Evolutionary conservation across 2,113 vertebrate species (phyloP).

Genomic region (Falcunculus frontatus): DNA sequence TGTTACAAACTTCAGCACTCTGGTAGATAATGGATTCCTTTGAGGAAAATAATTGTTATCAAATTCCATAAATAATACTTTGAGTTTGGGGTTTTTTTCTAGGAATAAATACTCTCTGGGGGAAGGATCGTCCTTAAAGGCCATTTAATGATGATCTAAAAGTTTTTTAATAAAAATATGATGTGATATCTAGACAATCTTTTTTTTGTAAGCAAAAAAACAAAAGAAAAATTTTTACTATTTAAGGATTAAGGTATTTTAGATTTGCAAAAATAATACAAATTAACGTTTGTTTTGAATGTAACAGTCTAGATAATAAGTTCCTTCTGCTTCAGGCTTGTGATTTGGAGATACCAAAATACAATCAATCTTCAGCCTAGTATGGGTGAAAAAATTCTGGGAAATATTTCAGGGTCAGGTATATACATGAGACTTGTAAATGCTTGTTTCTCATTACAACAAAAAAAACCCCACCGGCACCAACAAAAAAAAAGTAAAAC

Average conservation of each 20-base stretch:
- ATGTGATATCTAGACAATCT: neutral
- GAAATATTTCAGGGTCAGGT: neutral
- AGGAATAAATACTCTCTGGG: neutral
- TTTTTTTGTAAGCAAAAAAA: neutral
- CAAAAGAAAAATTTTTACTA: neutral
- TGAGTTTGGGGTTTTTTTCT: fast-evolving
- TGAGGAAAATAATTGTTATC: neutral
- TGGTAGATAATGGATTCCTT: neutral
- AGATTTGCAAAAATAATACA: neutral
- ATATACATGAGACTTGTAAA: neutral
- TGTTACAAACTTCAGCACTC: neutral
- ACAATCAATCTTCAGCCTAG: neutral
- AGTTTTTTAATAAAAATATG: neutral
- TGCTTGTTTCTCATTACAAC: neutral
- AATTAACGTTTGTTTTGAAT: neutral
- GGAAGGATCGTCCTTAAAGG: neutral
- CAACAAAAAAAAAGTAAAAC: neutral
- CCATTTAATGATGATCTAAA: neutral
- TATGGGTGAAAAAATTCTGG: neutral
- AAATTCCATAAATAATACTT: neutral
- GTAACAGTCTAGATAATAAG: neutral
- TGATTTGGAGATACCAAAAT: neutral
- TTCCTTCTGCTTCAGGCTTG: neutral
- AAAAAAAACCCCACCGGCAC: neutral
- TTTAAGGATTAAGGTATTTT: neutral